Base-by-base conservation (phyloP, 1,140 invertebrate species). In the Fopius arisanus region DNA sequence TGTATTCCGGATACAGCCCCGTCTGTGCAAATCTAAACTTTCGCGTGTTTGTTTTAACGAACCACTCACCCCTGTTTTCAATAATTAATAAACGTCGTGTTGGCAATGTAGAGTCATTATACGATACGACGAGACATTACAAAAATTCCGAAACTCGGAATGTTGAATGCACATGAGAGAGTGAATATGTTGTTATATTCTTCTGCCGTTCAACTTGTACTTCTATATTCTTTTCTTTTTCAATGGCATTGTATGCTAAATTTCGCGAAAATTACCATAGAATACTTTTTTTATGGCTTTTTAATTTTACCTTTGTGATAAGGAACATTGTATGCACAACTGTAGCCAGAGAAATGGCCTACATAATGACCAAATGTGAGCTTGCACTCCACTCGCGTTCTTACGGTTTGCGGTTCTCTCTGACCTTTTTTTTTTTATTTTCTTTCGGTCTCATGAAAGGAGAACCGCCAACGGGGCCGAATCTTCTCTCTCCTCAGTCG, bases 321-420 rank as follows among this genome's bases (percentile, higher is more conserved):
- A 66, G 37, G 33, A 40, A 41, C 31, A 26, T 14, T 40, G 31
- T 41, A n/a, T 43, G 31, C 66, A 41, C 66, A 21, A 40, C 19
- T 67, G 31, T 21, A 23, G 19, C 23, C 54, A 12, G 21, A 59
- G 21, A 67, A 62, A 69, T 68, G 66, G 65, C 65, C 48, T 63
- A 72, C 41, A 69, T 68, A 72, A 75, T 75, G 51, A 59, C 54
- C 70, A 67, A 76, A 73, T 70, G 75, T 62, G 43, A 72, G 73
- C 67, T 73, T 73, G 67, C 31, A 70, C 67, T 51, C 59, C 23
- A n/a, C n/a, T 76, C n/a, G 28, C 67, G 67, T 73, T 72, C 70
- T 76, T 76, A 76, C 70, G 75, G 67, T 79, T 78, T 78, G 75
- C 73, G 77, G 77, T 78, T 79, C 78, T 81, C 81, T 81, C 14